Evolutionary conservation across 2,888 invertebrate genomes (phyloP).

Genomic region (Brenthis daphne): DNA sequence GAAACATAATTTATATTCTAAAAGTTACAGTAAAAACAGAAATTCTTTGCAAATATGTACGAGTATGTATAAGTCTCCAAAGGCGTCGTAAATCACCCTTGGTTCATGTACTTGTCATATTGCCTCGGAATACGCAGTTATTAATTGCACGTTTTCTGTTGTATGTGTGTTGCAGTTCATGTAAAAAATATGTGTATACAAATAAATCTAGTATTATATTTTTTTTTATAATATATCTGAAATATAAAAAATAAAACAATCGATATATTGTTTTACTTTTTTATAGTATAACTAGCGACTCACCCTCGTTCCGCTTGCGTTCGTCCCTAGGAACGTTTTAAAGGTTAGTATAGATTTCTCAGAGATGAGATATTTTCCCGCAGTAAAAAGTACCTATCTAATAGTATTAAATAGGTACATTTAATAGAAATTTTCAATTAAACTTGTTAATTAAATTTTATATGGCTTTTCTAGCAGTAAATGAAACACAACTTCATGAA

Average conservation of each 20-base stretch:
- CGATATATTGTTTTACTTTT: too few species aligned
- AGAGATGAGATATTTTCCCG: too few species aligned
- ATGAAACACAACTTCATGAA: too few species aligned
- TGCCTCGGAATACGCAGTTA: constrained; percentile 42
- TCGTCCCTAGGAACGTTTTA: too few species aligned
- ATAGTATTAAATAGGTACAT: too few species aligned
- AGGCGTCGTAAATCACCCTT: constrained; percentile 42
- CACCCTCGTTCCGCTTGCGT: too few species aligned
- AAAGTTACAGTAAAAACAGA: constrained; percentile 21
- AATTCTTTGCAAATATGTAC: constrained; percentile 21
- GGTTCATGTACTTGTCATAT: constrained; percentile 45
- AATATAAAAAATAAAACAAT: not conserved
- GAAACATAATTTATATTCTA: constrained; percentile 24
- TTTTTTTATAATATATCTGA: not conserved
- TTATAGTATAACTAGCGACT: too few species aligned
- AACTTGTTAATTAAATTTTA: too few species aligned
- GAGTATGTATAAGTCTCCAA: constrained; percentile 23
- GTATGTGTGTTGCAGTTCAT: constrained; percentile 36
- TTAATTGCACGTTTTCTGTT: constrained; percentile 42
- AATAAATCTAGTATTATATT: not conserved
- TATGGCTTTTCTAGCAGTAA: too few species aligned
- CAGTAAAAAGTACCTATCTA: too few species aligned
- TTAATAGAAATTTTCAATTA: too few species aligned
- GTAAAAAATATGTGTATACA: constrained; percentile 14
- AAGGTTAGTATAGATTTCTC: too few species aligned